Conservation (phyloP, 1,140 invertebrate species). For the Lucilia cuprina region DNA sequence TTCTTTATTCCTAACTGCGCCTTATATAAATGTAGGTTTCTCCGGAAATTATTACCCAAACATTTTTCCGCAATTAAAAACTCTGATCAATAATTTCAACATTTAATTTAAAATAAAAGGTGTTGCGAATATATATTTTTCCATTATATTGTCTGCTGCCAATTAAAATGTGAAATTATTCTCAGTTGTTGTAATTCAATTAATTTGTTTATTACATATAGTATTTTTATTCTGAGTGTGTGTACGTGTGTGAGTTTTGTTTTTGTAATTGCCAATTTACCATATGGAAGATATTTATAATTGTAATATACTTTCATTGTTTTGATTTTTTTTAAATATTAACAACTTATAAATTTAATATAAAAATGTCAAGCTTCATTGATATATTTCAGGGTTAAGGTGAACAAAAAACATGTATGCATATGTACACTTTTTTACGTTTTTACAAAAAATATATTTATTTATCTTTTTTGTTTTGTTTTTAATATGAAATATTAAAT, state of each 20-base stretch:
- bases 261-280: neutral
- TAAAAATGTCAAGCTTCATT: constrained; percentile 24
- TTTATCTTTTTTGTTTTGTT: neutral
- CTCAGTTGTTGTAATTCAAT: too few species aligned
- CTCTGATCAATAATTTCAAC: too few species aligned
- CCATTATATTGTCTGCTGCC: too few species aligned
- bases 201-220: too few species aligned
- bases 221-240: neutral
- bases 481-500: neutral
- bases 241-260: neutral
- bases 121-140: too few species aligned
- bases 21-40: too few species aligned
- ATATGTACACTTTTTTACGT: neutral
- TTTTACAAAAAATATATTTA: neutral
- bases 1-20: too few species aligned
- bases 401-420: neutral
- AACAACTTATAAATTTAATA: neutral
- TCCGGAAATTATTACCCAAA: too few species aligned
- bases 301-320: neutral
- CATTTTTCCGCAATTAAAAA: too few species aligned
- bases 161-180: too few species aligned
- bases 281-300: neutral
- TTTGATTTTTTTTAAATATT: too few species aligned
- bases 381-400: constrained; percentile 26
- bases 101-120: too few species aligned